Conservation (phyloP, 2,888 invertebrate species). For the Tachystola acroxantha region DNA sequence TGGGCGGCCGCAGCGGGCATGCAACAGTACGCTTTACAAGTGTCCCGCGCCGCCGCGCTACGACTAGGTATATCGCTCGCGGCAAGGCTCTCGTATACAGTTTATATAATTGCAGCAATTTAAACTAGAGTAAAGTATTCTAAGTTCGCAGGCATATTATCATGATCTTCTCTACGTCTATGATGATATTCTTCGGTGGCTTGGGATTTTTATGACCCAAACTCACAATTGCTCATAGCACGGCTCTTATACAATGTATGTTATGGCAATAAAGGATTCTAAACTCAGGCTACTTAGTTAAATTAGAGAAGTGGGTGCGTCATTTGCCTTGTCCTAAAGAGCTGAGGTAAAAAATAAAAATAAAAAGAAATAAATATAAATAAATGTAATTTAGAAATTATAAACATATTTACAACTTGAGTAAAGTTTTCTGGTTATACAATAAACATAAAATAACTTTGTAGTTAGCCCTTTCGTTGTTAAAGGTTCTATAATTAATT, state of each 20-base stretch:
- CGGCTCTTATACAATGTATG: too few species aligned
- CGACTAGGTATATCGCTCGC: conserved; percentile 24
- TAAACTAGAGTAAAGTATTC: too few species aligned
- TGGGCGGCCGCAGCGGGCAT: conserved; percentile 61
- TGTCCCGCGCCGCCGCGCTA: conserved; percentile 28
- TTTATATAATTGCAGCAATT: conserved; percentile 5
- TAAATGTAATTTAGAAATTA: conserved; percentile 68
- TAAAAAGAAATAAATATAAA: conserved; percentile 64
- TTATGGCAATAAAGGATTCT: too few species aligned
- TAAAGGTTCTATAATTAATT: conserved; percentile 27
- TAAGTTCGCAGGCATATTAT: too few species aligned
- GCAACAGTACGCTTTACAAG: conserved; percentile 70
- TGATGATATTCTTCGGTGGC: too few species aligned
- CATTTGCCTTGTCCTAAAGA: conserved; percentile 51
- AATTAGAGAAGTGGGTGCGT: conserved; percentile 49
- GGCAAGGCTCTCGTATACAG: conserved; percentile 28
- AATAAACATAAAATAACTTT: conserved; percentile 48
- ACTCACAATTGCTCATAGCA: too few species aligned
- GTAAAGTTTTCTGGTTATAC: conserved; percentile 46
- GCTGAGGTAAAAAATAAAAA: conserved; percentile 40
- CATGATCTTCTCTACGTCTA: too few species aligned
- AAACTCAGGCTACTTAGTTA: too few species aligned
- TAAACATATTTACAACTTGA: conserved; percentile 73
- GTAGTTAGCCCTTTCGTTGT: conserved; percentile 31
- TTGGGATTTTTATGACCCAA: too few species aligned